Percentiles rank a stretch among this genome's conserved stretches.
Conservation (phyloP, 2,113 vertebrate species). For the Indicator indicator region DNA sequence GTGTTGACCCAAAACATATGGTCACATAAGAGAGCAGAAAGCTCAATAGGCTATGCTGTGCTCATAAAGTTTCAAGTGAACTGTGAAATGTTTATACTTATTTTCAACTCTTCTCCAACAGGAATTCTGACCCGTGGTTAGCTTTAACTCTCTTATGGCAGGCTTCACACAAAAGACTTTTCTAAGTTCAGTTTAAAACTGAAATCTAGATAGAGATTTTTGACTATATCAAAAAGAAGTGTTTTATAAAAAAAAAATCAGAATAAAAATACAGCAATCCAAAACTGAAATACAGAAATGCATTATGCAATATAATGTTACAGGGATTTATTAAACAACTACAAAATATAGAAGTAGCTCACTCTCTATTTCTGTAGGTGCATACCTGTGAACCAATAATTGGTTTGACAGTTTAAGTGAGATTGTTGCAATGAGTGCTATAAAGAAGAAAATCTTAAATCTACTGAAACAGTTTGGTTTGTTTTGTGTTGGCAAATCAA, state of each 20-base stretch:
- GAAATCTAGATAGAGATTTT: background rate
- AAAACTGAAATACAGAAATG: background rate
- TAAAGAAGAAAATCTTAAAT: background rate
- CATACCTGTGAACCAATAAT: background rate
- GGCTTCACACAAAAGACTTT: background rate
- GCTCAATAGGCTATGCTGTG: background rate
- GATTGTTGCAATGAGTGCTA: background rate
- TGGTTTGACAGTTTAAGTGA: background rate
- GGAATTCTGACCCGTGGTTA: conserved; percentile 10
- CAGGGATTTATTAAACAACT: background rate
- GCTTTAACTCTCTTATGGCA: background rate
- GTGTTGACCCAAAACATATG: conserved; percentile 44
- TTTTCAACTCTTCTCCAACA: conserved; percentile 32
- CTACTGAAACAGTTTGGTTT: background rate
- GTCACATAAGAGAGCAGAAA: conserved; percentile 26
- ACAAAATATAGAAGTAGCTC: background rate
- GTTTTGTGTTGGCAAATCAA: background rate
- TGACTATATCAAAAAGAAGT: background rate
- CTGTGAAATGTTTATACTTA: conserved; percentile 45
- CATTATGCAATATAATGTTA: background rate
- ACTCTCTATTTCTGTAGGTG: background rate
- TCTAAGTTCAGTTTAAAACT: background rate
- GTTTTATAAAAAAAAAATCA: background rate
- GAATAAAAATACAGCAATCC: background rate
- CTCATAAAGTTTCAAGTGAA: conserved; percentile 65